Base-by-base conservation (phyloP, 2,888 invertebrate species). In the Polietes domitor region DNA sequence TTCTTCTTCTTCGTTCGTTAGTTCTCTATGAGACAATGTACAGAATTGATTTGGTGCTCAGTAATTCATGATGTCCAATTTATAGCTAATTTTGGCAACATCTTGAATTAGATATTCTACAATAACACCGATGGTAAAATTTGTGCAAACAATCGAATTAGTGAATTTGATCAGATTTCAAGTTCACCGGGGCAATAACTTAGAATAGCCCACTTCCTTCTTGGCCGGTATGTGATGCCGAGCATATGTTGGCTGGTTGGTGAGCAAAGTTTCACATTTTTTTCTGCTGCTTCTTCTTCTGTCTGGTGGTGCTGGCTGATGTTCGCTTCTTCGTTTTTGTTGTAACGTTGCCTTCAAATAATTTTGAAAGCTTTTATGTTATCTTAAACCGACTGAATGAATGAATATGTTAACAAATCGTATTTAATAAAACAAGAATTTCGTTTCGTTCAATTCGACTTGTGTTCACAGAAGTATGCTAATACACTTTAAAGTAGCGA, bases 121-220 rank as follows among this genome's bases (percentile, higher is more conserved):
- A 12, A 26, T 58, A 0, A 26, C n/a, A 43, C 5, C 32, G 15
- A 15, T 41, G 24, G 15, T 12, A 24, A 41, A 43, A 68, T 68
- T 19, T 65, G 12, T 17, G 37, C 32, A 15, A 65, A 65, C 1
- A 9, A 19, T 10, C 65, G 28, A 65, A 65, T 65, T 19, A 37
- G 19, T 65, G 5, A 65, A 68, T 1, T 7, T 68, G 43, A 68
- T 68, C 17, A 41, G 26, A 55, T 58, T 68, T 68, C 76, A 77
- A 77, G 68, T 70, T 77, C 68, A 41, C 55, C 53, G 21, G 26
- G 12, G 76, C 55, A 55, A 77, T 68, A 68, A 70, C 76, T 77
- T 70, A 68, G 68, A 77, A 70, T 55, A 32, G 41, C 41, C 68
- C 12, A 77, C 53, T 43, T 68, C 26, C 74, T 24, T 53, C 37